These are phyloP conservation scores for Drosophila mimetica DNA, from an alignment of 2,888 invertebrate species.

Conservation along the genomic window DNA sequence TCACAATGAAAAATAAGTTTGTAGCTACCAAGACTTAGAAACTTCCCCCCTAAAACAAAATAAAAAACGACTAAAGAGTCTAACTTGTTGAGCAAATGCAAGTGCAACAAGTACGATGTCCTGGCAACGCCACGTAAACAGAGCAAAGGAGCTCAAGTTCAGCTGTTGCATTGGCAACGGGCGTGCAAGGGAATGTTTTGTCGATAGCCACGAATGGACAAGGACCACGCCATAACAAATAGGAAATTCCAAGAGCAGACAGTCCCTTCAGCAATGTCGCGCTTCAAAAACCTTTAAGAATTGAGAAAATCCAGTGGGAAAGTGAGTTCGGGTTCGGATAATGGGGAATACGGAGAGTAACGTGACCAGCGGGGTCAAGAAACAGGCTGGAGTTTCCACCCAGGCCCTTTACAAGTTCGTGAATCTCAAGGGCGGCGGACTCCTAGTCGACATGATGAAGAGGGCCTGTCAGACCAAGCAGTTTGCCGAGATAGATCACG, in stretches of 20 bases:
- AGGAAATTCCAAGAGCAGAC: constrained; percentile 34
- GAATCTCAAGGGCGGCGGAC: constrained; percentile 96
- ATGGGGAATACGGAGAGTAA: constrained; percentile 95
- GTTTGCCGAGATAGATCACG: constrained; percentile 95
- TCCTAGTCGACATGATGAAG: constrained; percentile 97
- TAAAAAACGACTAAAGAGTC: neutral
- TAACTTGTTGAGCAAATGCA: constrained; percentile 49
- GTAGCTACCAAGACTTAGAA: too few species aligned
- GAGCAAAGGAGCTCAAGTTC: constrained; percentile 67
- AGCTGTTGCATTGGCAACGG: constrained; percentile 76
- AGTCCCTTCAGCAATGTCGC: constrained; percentile 55
- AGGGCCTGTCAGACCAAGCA: constrained; percentile 95
- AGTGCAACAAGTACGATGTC: constrained; percentile 63
- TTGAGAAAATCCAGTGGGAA: constrained; percentile 5
- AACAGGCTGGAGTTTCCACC: constrained; percentile 94
- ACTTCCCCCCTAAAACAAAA: neutral
- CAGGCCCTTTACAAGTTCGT: constrained; percentile 94
- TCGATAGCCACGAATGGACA: constrained; percentile 56
- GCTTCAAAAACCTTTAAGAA: constrained; percentile 48
- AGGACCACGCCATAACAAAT: constrained; percentile 31
- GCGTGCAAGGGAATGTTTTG: constrained; percentile 60
- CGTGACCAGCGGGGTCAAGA: constrained; percentile 97
- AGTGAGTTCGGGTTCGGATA: constrained; percentile 12
- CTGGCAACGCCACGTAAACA: constrained; percentile 67
- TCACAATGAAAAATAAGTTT: too few species aligned